phyloP scores from a whole-genome alignment of 2,797 vertebrate species.

The Botia almorhae region DNA sequence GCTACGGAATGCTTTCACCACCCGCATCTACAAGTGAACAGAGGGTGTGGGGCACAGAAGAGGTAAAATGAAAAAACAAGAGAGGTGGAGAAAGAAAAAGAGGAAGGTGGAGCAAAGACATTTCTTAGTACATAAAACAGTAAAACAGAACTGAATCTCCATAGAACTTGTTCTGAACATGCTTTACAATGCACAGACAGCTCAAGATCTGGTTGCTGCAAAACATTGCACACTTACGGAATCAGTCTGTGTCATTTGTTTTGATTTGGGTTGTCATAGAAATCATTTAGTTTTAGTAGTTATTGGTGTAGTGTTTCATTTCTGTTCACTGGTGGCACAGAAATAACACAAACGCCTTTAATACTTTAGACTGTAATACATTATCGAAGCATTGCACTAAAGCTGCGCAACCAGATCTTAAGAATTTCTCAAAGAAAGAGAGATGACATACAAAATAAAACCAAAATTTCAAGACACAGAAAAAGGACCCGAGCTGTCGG shows the following conservation, averaged over 20 bases:
- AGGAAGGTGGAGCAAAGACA: conserved; percentile 52
- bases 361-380: no score
- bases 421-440: conserved; percentile 68
- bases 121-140: conserved; percentile 46
- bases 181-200: conserved; percentile 60
- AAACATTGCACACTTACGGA: background rate
- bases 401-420: conserved; percentile 73
- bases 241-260: background rate
- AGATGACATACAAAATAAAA: conserved; percentile 55
- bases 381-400: background rate
- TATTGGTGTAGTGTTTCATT: background rate
- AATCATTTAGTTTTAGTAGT: background rate
- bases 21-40: conserved; percentile 84
- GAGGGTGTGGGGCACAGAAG: conserved; percentile 37
- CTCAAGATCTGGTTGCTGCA: conserved; percentile 66
- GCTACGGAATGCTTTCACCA: conserved; percentile 97
- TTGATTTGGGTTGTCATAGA: background rate
- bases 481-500: conserved; percentile 54
- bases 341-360: conserved; percentile 25
- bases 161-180: conserved; percentile 51
- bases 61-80: conserved; percentile 56
- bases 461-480: conserved; percentile 49
- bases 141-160: conserved; percentile 22
- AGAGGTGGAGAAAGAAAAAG: background rate
- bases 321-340: background rate